phyloP scores from a whole-genome alignment of 2,797 vertebrate species.

The Hybognathus amarus region DNA sequence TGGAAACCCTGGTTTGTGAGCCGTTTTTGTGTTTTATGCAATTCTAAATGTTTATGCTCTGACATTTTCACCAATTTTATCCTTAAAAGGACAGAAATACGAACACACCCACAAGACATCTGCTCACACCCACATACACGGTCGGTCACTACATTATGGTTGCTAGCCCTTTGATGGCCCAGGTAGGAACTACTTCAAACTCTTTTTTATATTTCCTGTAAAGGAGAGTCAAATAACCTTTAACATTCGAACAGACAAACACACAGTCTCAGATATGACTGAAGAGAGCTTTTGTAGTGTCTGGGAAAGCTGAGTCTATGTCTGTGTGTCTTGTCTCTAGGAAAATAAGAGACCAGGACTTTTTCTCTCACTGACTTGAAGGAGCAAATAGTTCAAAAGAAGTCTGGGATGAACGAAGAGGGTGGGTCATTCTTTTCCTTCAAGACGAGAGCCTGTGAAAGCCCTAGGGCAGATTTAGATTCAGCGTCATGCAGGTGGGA shows the following conservation, averaged over 20 bases:
- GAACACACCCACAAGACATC: slow-evolving; percentile 11
- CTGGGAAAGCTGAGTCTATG: not conserved
- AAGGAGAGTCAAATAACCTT: slow-evolving; percentile 5
- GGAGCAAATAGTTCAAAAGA: slow-evolving; percentile 49
- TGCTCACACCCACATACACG: not conserved
- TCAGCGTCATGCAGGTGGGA: slow-evolving; percentile 41
- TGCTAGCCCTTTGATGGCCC: not conserved
- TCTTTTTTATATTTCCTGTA: slow-evolving; percentile 27
- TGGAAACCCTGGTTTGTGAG: not conserved
- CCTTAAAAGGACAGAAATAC: not conserved
- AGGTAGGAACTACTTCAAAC: slow-evolving; percentile 14
- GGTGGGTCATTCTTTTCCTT: slow-evolving; percentile 59
- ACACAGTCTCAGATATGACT: not conserved
- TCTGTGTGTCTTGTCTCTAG: slow-evolving; percentile 18
- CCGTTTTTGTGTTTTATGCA: not conserved
- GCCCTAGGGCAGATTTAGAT: slow-evolving; percentile 35
- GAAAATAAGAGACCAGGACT: slow-evolving; percentile 44
- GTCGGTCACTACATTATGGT: not conserved
- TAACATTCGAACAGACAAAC: not conserved
- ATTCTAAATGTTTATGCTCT: not conserved
- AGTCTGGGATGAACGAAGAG: slow-evolving; percentile 42
- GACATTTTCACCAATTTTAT: not conserved
- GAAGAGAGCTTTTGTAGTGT: slow-evolving; percentile 61
- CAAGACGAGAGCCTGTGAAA: slow-evolving; percentile 44
- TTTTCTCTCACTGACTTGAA: slow-evolving; percentile 29